Conservation (phyloP, 30 jellyfish, hydroid and myxozoan species). For the Aurelia aurita complex sp. Pacific region DNA sequence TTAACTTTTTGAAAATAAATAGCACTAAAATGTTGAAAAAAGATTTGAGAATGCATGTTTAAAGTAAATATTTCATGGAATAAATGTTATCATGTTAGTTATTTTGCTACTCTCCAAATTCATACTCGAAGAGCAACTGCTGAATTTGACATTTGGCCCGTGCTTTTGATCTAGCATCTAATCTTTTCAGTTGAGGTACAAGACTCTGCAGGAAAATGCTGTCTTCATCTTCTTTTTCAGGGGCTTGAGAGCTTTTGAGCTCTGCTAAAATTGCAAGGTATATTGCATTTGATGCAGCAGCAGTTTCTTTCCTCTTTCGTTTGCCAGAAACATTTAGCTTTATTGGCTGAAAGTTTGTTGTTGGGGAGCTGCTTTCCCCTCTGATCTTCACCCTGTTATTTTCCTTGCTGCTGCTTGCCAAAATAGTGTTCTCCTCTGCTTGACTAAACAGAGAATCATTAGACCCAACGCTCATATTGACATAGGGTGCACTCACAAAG, state of each 20-base stretch:
- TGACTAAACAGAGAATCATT: conserved; percentile 1
- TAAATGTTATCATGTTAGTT: background rate
- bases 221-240: conserved; percentile 33
- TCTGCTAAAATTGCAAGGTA: conserved; percentile 45
- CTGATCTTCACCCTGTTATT: background rate
- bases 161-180: conserved; percentile 34
- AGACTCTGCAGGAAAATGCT: conserved; percentile 36
- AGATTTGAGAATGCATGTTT: background rate
- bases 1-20: background rate
- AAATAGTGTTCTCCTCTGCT: background rate
- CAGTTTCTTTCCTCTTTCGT: conserved; percentile 28
- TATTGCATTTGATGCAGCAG: conserved; percentile 12
- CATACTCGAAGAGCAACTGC: conserved; percentile 38
- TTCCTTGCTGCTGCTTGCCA: conserved; percentile 3
- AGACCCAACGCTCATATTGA: conserved; percentile 13
- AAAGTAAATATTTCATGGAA: background rate
- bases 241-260: conserved; percentile 14
- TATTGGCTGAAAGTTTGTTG: background rate
- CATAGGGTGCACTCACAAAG: conserved; percentile 5
- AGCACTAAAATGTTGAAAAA: background rate
- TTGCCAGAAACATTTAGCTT: conserved; percentile 37
- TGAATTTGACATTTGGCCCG: conserved; percentile 48
- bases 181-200: conserved; percentile 46
- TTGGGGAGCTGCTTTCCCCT: background rate
- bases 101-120: conserved; percentile 30